Percentiles rank a stretch among this genome's conserved stretches.
Evolutionary conservation across 1,140 invertebrate genomes (phyloP).

Genomic region (Galendromus occidentalis): DNA sequence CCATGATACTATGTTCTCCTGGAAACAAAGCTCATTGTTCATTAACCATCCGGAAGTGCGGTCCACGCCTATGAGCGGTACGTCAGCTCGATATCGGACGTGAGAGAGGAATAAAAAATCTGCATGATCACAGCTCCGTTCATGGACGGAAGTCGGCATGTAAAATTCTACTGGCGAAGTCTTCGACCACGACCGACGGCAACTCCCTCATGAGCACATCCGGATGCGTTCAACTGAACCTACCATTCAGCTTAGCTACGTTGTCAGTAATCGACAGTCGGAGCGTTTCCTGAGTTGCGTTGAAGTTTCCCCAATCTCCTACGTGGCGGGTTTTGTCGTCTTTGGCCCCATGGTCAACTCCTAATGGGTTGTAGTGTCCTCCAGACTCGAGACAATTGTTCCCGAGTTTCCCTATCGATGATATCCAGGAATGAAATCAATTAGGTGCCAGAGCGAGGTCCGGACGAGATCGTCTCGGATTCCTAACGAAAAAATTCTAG

Average conservation of each 20-base stretch:
- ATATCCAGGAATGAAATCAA: not conserved
- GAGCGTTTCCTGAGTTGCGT: conserved; percentile 16
- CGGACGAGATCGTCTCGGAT: conserved; percentile 14
- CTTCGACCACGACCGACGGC: no score
- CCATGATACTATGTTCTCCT: conserved; percentile 31
- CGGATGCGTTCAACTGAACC: no score
- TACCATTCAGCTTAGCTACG: conserved; percentile 18
- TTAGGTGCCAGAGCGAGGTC: not conserved
- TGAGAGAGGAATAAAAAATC: no score
- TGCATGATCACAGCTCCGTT: no score
- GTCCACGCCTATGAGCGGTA: no score
- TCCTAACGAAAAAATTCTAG: no score
- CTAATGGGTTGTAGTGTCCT: conserved; percentile 29
- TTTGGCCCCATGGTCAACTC: conserved; percentile 32
- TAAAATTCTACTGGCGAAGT: no score
- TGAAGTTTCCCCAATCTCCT: conserved; percentile 33
- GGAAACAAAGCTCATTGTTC: not conserved
- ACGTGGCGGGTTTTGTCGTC: conserved; percentile 31
- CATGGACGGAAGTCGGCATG: no score
- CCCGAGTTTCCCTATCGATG: conserved; percentile 4
- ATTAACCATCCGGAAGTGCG: no score
- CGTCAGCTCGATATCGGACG: no score
- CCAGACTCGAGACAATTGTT: conserved; percentile 29
- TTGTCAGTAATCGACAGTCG: conserved; percentile 10
- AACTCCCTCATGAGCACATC: no score